A percentile compares a stretch with the other conserved stretches of the same genome.
Conservation (phyloP, 2,888 invertebrate species). For the Heteromurus nitidus region DNA sequence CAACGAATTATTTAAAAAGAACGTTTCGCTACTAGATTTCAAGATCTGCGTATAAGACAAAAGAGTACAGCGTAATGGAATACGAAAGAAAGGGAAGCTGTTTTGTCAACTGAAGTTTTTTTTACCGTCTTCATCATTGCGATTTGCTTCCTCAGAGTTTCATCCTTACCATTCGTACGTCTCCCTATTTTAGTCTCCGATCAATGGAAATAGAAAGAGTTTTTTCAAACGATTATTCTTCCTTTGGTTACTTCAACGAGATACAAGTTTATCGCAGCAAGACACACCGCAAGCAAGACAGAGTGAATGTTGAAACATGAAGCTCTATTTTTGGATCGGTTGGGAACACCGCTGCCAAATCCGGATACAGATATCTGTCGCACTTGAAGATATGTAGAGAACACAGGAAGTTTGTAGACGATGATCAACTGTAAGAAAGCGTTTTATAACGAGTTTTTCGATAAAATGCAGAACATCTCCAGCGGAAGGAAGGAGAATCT, state of each 20-base stretch:
- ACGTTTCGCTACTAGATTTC: too few relatives aligned
- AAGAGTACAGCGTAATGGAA: background rate
- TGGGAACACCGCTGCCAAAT: constrained; percentile 58
- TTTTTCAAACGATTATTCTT: constrained; percentile 15
- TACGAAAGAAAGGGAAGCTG: too few relatives aligned
- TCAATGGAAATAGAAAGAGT: background rate
- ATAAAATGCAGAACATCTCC: background rate
- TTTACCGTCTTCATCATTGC: background rate
- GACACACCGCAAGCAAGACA: too few relatives aligned
- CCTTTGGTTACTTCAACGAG: constrained; percentile 2
- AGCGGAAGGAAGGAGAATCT: too few relatives aligned
- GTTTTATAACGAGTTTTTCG: background rate
- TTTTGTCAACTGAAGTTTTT: background rate
- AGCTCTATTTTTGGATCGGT: constrained; percentile 63
- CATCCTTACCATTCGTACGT: background rate
- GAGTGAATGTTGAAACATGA: constrained; percentile 33
- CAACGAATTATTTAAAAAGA: too few relatives aligned
- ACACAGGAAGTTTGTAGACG: background rate
- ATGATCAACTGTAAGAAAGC: too few relatives aligned
- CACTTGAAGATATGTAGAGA: too few relatives aligned
- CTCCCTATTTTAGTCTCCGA: background rate
- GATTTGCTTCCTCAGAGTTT: background rate
- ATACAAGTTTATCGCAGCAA: too few relatives aligned
- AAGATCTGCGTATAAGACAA: too few relatives aligned
- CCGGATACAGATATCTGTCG: constrained; percentile 27